A percentile compares a stretch with the other conserved stretches of the same genome.
Conservation (phyloP, 2,888 invertebrate species). For the Rapana venosa region DNA sequence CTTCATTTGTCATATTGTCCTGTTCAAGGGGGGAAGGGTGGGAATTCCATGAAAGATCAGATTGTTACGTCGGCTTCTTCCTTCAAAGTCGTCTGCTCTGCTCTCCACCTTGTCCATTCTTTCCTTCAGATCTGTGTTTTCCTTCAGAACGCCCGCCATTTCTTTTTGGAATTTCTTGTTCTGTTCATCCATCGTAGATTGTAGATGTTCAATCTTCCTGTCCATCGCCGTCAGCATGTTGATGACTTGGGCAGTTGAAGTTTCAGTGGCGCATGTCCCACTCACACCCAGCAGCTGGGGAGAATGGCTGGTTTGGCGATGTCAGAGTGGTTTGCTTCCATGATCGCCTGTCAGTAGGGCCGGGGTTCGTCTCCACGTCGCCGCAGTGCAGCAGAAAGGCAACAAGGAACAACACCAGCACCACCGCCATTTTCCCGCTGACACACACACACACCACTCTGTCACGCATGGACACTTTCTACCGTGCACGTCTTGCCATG, state of each 20-base stretch:
- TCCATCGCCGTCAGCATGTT: not conserved
- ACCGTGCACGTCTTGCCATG: too few species aligned
- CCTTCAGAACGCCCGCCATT: not conserved
- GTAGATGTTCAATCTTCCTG: not conserved
- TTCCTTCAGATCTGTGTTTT: not conserved
- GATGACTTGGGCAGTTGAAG: not conserved
- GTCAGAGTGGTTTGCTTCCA: too few species aligned
- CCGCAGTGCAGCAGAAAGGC: too few species aligned
- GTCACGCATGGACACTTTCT: too few species aligned
- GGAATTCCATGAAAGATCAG: constrained; percentile 2
- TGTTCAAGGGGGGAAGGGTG: not conserved
- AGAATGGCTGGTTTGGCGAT: too few species aligned
- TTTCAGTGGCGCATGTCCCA: too few species aligned
- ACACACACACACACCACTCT: too few species aligned
- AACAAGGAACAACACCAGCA: too few species aligned
- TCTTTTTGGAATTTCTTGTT: not conserved
- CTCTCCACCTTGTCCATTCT: not conserved
- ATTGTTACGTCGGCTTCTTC: not conserved
- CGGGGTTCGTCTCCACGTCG: too few species aligned
- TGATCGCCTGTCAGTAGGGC: too few species aligned
- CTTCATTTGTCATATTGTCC: too few species aligned
- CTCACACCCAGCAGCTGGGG: not conserved
- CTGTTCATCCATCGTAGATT: not conserved
- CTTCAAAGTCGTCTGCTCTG: not conserved
- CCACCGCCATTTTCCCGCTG: too few species aligned